phyloP scores from a whole-genome alignment of 2,888 invertebrate species.

The Leptinotarsa haldemani region DNA sequence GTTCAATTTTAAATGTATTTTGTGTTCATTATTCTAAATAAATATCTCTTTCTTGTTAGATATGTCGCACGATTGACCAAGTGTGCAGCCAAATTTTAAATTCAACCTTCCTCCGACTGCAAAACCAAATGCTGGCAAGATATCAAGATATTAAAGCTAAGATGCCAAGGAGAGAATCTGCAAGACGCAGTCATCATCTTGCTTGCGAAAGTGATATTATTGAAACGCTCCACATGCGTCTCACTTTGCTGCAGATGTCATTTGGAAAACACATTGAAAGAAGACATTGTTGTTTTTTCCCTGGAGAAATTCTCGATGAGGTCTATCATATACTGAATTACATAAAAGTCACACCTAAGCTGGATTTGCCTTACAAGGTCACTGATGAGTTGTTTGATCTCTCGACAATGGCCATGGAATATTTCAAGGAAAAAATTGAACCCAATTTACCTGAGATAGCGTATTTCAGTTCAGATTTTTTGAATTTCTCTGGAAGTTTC shows the following conservation, averaged over 20 bases:
- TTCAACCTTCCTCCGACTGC: conserved; percentile 85
- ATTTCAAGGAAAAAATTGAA: conserved; percentile 94
- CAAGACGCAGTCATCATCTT: conserved; percentile 88
- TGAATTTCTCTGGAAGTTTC: conserved; percentile 79
- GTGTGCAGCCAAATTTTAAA: conserved; percentile 84
- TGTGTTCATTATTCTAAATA: background rate
- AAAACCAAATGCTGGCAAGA: conserved; percentile 85
- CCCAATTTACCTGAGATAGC: conserved; percentile 89
- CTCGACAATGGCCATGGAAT: conserved; percentile 98
- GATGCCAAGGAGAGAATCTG: conserved; percentile 93
- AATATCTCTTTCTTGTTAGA: conserved; percentile 69
- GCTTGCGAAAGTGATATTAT: conserved; percentile 94
- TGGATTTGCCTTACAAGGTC: conserved; percentile 90
- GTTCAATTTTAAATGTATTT: no score
- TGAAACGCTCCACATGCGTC: conserved; percentile 92
- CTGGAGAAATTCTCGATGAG: conserved; percentile 94
- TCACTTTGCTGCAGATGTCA: conserved; percentile 92
- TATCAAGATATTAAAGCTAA: conserved; percentile 90
- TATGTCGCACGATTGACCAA: conserved; percentile 83
- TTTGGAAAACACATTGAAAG: conserved; percentile 95
- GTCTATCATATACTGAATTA: conserved; percentile 87
- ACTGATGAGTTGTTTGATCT: conserved; percentile 94
- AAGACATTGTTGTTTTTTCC: conserved; percentile 94
- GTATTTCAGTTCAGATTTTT: conserved; percentile 87
- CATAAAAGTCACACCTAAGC: conserved; percentile 81